These are phyloP conservation scores for Morphnarchus princeps DNA, from an alignment of 2,113 vertebrate species.

Conservation along the genomic window DNA sequence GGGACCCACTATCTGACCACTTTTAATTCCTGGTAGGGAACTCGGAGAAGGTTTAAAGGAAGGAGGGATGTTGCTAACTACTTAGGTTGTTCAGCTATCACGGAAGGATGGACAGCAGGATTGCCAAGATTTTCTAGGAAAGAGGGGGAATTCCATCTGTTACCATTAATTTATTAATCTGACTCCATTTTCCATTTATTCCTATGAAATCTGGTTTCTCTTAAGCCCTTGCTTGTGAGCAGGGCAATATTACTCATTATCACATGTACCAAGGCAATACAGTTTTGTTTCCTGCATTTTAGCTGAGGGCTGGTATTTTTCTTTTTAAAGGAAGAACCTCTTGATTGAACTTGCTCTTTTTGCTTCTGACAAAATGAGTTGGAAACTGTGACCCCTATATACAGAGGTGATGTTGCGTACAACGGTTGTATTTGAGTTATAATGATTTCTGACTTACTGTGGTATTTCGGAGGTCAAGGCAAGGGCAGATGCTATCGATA, in stretches of 20 bases:
- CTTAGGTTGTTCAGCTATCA: neutral
- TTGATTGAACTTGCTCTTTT: neutral
- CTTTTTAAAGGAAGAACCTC: neutral
- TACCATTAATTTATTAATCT: neutral
- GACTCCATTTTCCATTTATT: neutral
- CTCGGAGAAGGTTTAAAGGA: neutral
- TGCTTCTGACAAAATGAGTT: neutral
- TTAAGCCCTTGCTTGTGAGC: neutral
- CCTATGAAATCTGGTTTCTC: neutral
- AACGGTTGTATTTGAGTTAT: accelerated
- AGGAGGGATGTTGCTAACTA: neutral
- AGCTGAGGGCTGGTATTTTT: neutral
- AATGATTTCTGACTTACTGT: constrained; percentile 41
- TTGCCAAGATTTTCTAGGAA: neutral
- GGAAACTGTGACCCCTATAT: neutral
- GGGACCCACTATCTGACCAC: neutral
- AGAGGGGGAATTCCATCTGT: neutral
- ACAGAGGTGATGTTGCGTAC: neutral
- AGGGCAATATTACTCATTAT: neutral
- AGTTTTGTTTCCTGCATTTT: neutral
- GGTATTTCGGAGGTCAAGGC: constrained; percentile 59
- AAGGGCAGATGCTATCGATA: constrained; percentile 74
- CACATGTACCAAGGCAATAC: neutral
- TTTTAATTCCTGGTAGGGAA: neutral
- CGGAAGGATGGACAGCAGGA: neutral